These are phyloP conservation scores for Lucifuga dentata DNA, from an alignment of 2,113 vertebrate species.

Conservation along the genomic window DNA sequence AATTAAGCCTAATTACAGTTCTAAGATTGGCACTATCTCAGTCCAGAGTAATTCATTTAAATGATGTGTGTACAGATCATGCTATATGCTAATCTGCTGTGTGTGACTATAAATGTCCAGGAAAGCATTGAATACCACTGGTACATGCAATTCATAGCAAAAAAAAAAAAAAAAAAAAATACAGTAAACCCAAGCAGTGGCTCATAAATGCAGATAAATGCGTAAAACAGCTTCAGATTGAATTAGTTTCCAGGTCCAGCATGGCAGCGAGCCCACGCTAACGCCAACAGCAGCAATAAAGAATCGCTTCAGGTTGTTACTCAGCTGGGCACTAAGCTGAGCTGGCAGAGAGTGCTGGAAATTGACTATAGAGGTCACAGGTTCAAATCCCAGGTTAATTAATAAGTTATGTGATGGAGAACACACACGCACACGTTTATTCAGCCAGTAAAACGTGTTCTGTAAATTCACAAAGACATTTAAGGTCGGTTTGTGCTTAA, in stretches of 20 bases:
- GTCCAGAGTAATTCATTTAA: slow-evolving; percentile 25
- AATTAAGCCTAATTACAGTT: slow-evolving; percentile 50
- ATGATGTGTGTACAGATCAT: slow-evolving; percentile 39
- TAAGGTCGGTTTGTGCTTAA: too few species aligned
- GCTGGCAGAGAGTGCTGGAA: slow-evolving; percentile 61
- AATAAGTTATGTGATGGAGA: slow-evolving; percentile 41
- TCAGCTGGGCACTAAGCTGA: slow-evolving; percentile 38
- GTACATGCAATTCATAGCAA: slow-evolving; percentile 40
- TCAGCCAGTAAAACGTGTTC: slow-evolving; percentile 12
- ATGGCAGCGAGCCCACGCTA: slow-evolving; percentile 6
- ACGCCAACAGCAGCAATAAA: slow-evolving; percentile 57
- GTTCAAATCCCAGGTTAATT: slow-evolving; percentile 66
- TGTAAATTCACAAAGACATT: too few species aligned
- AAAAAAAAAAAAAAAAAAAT: slow-evolving; percentile 47
- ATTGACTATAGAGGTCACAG: slow-evolving; percentile 48
- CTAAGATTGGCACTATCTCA: slow-evolving; percentile 15
- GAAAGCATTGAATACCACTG: background rate
- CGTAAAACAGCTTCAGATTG: slow-evolving; percentile 56
- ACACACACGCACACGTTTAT: slow-evolving; percentile 33
- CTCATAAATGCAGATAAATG: slow-evolving; percentile 57
- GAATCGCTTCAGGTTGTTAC: slow-evolving; percentile 53
- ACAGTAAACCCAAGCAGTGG: slow-evolving; percentile 53
- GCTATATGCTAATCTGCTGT: slow-evolving; percentile 32
- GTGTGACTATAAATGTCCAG: slow-evolving; percentile 12
- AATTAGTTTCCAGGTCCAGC: slow-evolving; percentile 62